A percentile compares a stretch with the other conserved stretches of the same genome.
Evolutionary conservation across 1,140 invertebrate species (phyloP).

Genomic region (Aphis gossypii): DNA sequence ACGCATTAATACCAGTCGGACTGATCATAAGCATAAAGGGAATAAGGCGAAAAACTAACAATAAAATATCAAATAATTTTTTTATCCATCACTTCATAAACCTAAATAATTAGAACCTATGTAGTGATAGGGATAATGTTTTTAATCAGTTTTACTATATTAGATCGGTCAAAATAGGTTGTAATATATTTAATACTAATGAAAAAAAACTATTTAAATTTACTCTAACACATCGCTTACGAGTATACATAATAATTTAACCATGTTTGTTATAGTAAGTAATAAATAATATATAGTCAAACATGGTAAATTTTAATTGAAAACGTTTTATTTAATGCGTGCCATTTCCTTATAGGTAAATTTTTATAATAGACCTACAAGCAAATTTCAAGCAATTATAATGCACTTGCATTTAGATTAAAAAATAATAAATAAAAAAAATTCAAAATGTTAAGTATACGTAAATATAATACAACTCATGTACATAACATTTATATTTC

Average conservation of each 20-base stretch:
- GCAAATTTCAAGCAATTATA: too few relatives aligned
- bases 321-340: neutral
- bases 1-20: neutral
- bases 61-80: neutral
- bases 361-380: too few relatives aligned
- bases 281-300: too few relatives aligned
- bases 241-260: too few relatives aligned
- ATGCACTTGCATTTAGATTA: too few relatives aligned
- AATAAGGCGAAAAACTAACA: neutral
- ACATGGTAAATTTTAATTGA: neutral
- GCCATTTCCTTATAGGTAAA: too few relatives aligned
- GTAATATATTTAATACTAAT: neutral
- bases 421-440: too few relatives aligned
- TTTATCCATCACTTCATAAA: neutral
- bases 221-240: too few relatives aligned
- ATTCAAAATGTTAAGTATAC: too few relatives aligned
- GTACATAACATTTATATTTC: too few relatives aligned
- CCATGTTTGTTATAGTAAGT: too few relatives aligned
- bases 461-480: too few relatives aligned
- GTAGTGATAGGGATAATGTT: neutral
- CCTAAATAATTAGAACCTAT: neutral
- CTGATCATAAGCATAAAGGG: neutral
- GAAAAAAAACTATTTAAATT: neutral
- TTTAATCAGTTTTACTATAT: neutral
- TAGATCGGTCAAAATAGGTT: neutral